Conservation (phyloP, 2,113 vertebrate genomes). For the Leptocoma aspasia region DNA sequence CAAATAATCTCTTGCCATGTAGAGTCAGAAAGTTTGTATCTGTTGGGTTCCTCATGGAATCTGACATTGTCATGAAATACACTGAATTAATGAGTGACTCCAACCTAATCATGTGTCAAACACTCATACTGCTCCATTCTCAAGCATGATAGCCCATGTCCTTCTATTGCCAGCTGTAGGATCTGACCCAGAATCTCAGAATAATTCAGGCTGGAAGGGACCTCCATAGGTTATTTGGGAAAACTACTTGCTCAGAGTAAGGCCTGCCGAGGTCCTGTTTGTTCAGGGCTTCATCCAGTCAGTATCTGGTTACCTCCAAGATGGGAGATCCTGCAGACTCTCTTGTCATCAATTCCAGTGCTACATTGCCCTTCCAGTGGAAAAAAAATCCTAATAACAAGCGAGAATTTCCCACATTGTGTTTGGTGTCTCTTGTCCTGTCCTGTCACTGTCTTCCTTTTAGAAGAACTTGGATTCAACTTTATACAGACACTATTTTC, state of each 20-base stretch:
- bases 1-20: background rate
- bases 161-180: background rate
- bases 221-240: background rate
- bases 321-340: background rate
- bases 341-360: background rate
- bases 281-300: background rate
- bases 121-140: background rate
- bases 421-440: background rate
- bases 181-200: background rate
- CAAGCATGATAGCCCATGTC: background rate
- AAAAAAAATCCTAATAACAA: background rate
- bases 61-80: background rate
- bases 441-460: background rate
- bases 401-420: background rate
- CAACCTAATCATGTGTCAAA: background rate
- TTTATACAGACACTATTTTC: rapidly evolving
- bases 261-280: background rate
- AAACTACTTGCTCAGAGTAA: background rate
- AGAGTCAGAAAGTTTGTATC: background rate
- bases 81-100: background rate
- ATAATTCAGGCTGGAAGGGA: background rate
- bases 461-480: background rate
- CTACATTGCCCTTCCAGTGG: background rate
- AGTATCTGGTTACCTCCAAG: background rate
- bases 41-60: background rate